Conservation (phyloP, 1,140 invertebrate species). For the Alviniconcha marisindica region DNA sequence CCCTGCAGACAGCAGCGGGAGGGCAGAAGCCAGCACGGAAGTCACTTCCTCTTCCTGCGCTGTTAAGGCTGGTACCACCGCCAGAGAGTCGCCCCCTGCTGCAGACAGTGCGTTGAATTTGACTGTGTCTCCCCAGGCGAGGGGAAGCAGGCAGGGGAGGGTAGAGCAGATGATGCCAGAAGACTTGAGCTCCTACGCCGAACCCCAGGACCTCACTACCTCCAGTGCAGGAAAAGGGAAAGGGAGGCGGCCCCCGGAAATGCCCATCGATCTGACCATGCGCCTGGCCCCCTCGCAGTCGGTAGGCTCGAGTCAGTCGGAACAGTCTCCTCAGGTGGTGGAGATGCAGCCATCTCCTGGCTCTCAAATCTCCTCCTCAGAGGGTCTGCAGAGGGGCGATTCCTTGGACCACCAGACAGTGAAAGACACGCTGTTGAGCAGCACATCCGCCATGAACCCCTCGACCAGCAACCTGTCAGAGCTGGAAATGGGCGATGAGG, state of each 20-base stretch:
- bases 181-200: conserved; percentile 20
- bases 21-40: background rate
- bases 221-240: conserved; percentile 7
- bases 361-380: conserved; percentile 12
- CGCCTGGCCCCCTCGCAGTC: background rate
- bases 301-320: background rate
- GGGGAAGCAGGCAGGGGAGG: background rate
- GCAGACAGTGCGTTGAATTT: conserved; percentile 31
- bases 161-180: conserved; percentile 26
- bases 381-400: background rate
- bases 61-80: background rate
- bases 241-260: conserved; percentile 17
- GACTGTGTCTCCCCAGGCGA: background rate
- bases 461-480: conserved; percentile 19
- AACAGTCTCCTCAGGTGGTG: background rate
- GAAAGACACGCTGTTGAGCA: conserved; percentile 32
- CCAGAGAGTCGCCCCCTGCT: background rate
- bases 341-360: conserved; percentile 11
- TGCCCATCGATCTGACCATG: conserved; percentile 34
- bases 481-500: background rate
- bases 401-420: conserved; percentile 25
- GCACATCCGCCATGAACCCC: conserved; percentile 1
- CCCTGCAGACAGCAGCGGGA: conserved; percentile 26
- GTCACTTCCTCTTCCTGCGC: conserved; percentile 24
- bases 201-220: conserved; percentile 34